These are phyloP conservation scores for Phalacrocorax brasilianus DNA, from an alignment of 2,113 vertebrate genomes.

Conservation along the genomic window DNA sequence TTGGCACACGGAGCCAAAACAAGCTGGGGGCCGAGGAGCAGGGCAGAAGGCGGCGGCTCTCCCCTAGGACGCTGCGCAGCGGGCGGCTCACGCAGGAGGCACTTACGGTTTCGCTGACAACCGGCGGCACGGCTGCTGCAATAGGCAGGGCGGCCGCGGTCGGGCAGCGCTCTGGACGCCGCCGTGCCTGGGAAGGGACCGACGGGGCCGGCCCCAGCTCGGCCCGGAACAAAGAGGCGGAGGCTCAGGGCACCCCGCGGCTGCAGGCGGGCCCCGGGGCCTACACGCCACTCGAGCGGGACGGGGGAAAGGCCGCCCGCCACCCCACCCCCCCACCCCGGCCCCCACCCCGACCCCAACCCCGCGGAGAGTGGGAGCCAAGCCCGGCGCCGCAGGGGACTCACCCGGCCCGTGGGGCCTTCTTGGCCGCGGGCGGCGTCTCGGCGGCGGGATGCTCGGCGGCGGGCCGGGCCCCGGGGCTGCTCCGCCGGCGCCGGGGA, in stretches of 20 bases:
- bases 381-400: too few relatives aligned
- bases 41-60: not conserved
- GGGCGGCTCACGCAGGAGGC: too few relatives aligned
- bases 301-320: not conserved
- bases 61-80: not conserved
- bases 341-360: not conserved
- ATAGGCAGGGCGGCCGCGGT: not conserved
- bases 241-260: not conserved
- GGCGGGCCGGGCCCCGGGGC: too few relatives aligned
- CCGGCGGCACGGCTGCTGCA: not conserved
- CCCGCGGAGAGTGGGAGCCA: too few relatives aligned
- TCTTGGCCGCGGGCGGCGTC: too few relatives aligned
- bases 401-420: too few relatives aligned
- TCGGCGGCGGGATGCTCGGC: too few relatives aligned
- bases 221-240: slow-evolving; percentile 2
- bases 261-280: not conserved
- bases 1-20: rapidly evolving
- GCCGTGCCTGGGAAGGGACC: not conserved
- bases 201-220: too few relatives aligned
- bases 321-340: too few relatives aligned
- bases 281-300: not conserved
- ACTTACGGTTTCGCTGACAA: not conserved
- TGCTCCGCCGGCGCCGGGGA: too few relatives aligned
- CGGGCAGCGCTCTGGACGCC: not conserved
- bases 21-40: too few relatives aligned